Evolutionary conservation across 2,113 vertebrate species (phyloP).

Genomic region (Fukomys damarensis): DNA sequence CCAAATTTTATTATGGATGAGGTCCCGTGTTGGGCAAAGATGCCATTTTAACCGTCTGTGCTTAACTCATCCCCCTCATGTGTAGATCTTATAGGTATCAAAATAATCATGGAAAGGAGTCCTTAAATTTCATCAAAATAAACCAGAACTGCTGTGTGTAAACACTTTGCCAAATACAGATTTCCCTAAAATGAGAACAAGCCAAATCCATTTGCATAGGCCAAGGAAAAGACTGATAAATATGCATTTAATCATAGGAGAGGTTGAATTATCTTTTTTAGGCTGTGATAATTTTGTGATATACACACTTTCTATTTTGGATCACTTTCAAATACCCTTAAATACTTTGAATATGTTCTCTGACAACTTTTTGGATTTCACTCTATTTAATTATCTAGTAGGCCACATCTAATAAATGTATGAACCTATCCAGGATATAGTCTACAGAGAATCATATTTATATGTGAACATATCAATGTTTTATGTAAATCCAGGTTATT

Average conservation of each 20-base stretch:
- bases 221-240: constrained; percentile 71
- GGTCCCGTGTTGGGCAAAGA: constrained; percentile 67
- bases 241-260: constrained; percentile 50
- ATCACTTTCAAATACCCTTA: background rate
- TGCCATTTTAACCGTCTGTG: constrained; percentile 72
- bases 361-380: background rate
- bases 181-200: constrained; percentile 72
- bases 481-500: background rate
- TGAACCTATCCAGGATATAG: background rate
- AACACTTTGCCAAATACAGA: constrained; percentile 71
- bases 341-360: background rate
- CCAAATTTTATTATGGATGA: constrained; percentile 62
- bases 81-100: constrained; percentile 67
- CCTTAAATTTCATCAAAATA: constrained; percentile 83
- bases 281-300: constrained; percentile 61
- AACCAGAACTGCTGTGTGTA: constrained; percentile 66
- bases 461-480: background rate
- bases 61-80: constrained; percentile 70
- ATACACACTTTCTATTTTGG: constrained; percentile 24
- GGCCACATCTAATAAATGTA: background rate
- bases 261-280: constrained; percentile 65
- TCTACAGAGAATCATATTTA: background rate
- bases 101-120: constrained; percentile 73
- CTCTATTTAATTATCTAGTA: background rate
- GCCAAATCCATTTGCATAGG: constrained; percentile 76